A percentile compares a stretch with the other conserved stretches of the same genome.
These are phyloP conservation scores for Mayetiola destructor DNA, from an alignment of 2,888 invertebrate species.

Conservation along the genomic window DNA sequence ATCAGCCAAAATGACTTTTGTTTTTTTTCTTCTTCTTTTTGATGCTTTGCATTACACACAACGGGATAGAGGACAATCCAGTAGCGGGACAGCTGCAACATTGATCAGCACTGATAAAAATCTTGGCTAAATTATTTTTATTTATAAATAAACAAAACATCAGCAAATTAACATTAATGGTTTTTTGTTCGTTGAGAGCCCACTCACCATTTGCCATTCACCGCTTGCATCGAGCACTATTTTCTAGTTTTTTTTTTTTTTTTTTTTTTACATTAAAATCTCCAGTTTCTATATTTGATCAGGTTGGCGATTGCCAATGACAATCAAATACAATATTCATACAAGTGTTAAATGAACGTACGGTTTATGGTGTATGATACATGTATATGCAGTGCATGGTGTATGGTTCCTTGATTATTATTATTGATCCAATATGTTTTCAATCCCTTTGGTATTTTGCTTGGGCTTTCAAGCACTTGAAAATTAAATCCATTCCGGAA, in stretches of 20 bases:
- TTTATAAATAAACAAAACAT: neutral
- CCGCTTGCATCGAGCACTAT: neutral
- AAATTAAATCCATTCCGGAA: constrained; percentile 1
- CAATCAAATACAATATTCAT: neutral
- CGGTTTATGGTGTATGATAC: too few relatives aligned
- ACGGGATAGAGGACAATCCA: too few relatives aligned
- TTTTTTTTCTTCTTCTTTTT: too few relatives aligned
- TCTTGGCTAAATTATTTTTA: neutral
- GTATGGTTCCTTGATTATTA: neutral
- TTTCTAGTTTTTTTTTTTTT: neutral
- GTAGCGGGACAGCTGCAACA: too few relatives aligned
- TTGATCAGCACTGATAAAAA: too few relatives aligned
- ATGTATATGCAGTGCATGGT: neutral
- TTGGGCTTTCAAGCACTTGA: neutral
- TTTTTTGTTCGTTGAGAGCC: too few relatives aligned
- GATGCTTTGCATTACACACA: too few relatives aligned
- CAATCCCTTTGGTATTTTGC: neutral
- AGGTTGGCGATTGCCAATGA: neutral
- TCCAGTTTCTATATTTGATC: neutral
- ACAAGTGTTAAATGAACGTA: constrained; percentile 4
- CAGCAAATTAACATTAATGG: neutral
- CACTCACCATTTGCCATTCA: too few relatives aligned
- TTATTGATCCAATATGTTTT: neutral
- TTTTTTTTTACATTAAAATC: neutral
- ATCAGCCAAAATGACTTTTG: too few relatives aligned